Evolutionary conservation across 2,113 vertebrate species (phyloP), one percentile per base, ranked within the genome.

Genomic region (Macheiramphus alcinus): DNA sequence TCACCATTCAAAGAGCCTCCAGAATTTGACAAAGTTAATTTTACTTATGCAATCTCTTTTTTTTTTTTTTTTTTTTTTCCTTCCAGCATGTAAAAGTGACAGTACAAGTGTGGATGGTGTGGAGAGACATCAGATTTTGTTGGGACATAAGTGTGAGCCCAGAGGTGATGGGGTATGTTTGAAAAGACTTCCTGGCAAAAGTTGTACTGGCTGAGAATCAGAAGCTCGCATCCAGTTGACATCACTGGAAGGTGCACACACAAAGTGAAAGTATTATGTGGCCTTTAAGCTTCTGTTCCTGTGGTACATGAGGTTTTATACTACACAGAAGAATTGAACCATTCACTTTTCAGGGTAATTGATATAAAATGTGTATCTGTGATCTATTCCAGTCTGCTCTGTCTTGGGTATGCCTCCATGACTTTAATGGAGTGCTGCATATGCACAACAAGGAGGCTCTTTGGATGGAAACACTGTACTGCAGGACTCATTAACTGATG

Each of bases 241-340:
- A 86, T 93, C 85, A 93, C n/a, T 94, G 92, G 92, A 94, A 92
- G 84, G 88, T 88, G 25, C 55, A 55, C 50, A 80, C n/a, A 32
- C 27, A 27, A 80, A 88, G 18, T 93, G 92, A 92, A 83, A 94
- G 93, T 87, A 22, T 11, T 63, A 3, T 70, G n/a, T 94, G 79
- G 82, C 93, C 63, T 96, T 91, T 80, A 66, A 68, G 42, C 79
- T 92, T 93, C 79, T 94, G 45, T 56, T 96, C 50, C 79, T 97
- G 85, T 78, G 94, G 82, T 92, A 36, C 42, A 0, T 80, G 75
- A 92, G 75, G 63, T 90, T 96, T 95, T 80, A 31, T 63, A 66
- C 11, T 86, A 58, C 87, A 50, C n/a, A 78, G 92, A 94, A 91
- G 27, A 79, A 70, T 16, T 9, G 79, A 95, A 74, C 34, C 59